phyloP scores from a whole-genome alignment of 2,888 invertebrate species.

The Vannuccia rotundouncinata region DNA sequence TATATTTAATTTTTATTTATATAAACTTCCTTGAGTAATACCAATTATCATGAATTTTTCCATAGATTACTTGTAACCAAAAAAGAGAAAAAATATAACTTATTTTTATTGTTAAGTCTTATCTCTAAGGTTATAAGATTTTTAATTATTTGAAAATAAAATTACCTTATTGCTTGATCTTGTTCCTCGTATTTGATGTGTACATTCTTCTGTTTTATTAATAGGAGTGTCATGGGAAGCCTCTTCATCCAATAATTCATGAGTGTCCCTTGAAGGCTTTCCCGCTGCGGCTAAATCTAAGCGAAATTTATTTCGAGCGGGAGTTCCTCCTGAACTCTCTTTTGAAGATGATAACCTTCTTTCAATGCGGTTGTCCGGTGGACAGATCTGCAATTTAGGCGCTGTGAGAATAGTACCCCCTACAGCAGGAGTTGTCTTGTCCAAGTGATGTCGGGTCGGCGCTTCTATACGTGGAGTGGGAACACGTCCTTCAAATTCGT shows the following conservation, averaged over 20 bases:
- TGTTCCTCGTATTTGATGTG: too few relatives aligned
- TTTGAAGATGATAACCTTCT: neutral
- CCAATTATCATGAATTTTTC: too few relatives aligned
- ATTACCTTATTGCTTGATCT: too few relatives aligned
- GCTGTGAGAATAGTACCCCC: conserved; percentile 50
- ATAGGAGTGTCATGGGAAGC: conserved; percentile 41
- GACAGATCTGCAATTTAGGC: conserved; percentile 43
- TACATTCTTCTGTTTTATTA: neutral
- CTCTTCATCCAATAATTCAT: conserved; percentile 48
- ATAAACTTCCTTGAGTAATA: too few relatives aligned
- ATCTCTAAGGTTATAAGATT: too few relatives aligned
- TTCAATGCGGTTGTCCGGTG: neutral
- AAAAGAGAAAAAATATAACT: too few relatives aligned
- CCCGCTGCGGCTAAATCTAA: conserved; percentile 43
- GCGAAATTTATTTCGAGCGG: neutral
- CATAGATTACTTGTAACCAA: too few relatives aligned
- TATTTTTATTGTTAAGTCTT: too few relatives aligned
- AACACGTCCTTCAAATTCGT: conserved; percentile 44
- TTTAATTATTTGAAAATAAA: too few relatives aligned
- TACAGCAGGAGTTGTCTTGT: conserved; percentile 52
- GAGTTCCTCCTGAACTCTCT: neutral
- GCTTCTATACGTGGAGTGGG: conserved; percentile 46
- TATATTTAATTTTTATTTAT: too few relatives aligned
- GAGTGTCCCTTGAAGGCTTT: conserved; percentile 49
- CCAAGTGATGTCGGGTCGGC: conserved; percentile 48